Conservation (phyloP, 2,888 invertebrate species). For the Agrochola macilenta region DNA sequence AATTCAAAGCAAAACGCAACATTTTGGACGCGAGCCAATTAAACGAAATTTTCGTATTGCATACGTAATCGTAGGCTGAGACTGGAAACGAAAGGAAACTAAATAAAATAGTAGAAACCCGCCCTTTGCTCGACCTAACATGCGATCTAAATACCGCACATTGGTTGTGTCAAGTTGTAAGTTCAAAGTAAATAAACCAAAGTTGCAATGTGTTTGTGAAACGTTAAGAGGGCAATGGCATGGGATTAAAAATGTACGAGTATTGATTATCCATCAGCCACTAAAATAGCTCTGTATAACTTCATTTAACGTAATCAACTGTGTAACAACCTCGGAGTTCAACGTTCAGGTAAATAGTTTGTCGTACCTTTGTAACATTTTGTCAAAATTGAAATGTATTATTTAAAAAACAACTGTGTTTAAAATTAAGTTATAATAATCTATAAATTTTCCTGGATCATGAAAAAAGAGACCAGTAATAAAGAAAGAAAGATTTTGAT, state of each 20-base stretch:
- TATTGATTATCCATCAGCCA: slow-evolving; percentile 69
- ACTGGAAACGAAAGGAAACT: slow-evolving; percentile 52
- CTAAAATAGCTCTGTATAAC: slow-evolving; percentile 46
- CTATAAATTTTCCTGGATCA: slow-evolving; percentile 5
- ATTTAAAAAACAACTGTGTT: neutral
- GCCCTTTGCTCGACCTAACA: slow-evolving; percentile 57
- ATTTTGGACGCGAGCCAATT: slow-evolving; percentile 78
- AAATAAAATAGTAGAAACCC: slow-evolving; percentile 42
- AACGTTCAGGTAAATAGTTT: neutral
- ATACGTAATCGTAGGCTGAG: slow-evolving; percentile 74
- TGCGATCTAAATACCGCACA: slow-evolving; percentile 42
- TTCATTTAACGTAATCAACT: slow-evolving; percentile 31
- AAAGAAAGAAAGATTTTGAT: slow-evolving; percentile 4
- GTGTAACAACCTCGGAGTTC: slow-evolving; percentile 3
- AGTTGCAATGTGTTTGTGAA: slow-evolving; percentile 22
- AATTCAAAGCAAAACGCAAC: slow-evolving; percentile 81
- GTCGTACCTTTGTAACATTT: neutral
- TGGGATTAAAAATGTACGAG: slow-evolving; percentile 67
- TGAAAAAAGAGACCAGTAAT: neutral
- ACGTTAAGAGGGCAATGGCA: slow-evolving; percentile 62
- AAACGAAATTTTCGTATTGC: slow-evolving; percentile 79
- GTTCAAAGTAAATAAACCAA: slow-evolving; percentile 34
- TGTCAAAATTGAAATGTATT: neutral
- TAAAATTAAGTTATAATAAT: slow-evolving; percentile 8
- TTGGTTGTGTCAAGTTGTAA: slow-evolving; percentile 41